phyloP scores from a whole-genome alignment of 2,113 vertebrate genomes.

The rabbit (Oryctolagus cuniculus) region mOryCun1.1 NC_091451.1:25600501-25601000 shows the following conservation, averaged over 20 bases:
- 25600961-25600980: slow-evolving; percentile 51
- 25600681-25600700: slow-evolving; percentile 70
- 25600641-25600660: slow-evolving; percentile 66
- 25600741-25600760: slow-evolving; percentile 83
- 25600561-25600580: slow-evolving; percentile 80
- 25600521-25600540: slow-evolving; percentile 67
- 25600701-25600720: slow-evolving; percentile 84
- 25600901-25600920: slow-evolving; percentile 71
- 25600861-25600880: slow-evolving; percentile 32
- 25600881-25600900: slow-evolving; percentile 62
- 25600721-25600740: slow-evolving; percentile 77
- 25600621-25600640: slow-evolving; percentile 71
- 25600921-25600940: neutral
- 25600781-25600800: slow-evolving; percentile 54
- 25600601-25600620: slow-evolving; percentile 20
- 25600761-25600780: slow-evolving; percentile 75
- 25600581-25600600: neutral
- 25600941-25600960: slow-evolving; percentile 65
- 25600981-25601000: neutral
- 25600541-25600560: slow-evolving; percentile 75
- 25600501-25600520: slow-evolving; percentile 73
- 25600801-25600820: slow-evolving; percentile 6
- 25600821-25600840: neutral
- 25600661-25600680: slow-evolving; percentile 73
- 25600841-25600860: neutral